Evolutionary conservation across 2,113 vertebrate genomes (phyloP), one percentile per base, ranked within the genome.

Genomic region (Reinhardtius hippoglossoides): DNA sequence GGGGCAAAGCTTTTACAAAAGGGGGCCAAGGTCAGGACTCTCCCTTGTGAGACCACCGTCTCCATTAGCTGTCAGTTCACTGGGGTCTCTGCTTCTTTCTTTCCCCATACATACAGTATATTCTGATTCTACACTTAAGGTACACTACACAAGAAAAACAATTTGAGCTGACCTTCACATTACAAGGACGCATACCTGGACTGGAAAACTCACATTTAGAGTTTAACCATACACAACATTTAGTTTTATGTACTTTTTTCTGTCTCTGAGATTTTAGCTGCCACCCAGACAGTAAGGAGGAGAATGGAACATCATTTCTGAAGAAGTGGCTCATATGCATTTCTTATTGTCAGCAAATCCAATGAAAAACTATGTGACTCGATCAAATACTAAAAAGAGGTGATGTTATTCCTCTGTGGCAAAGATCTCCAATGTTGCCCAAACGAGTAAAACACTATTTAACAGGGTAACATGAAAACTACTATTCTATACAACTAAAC

Each of bases 1-100:
- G 90, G 91, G 83, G 75, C 71, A 91, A 94, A 93, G 92, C 92
- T 95, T 93, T 95, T 90, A 94, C 87, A 88, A 90, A 92, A 92
- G 83, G 90, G 76, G 82, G 72, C 88, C 85, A 46, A 74, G 88
- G 85, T 86, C 85, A 87, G 66, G 64, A 67, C 56, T 82, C 52
- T 76, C 82, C 76, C 88, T 46, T 21, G 67, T 88, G 90, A 88
- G 91, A 88, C 92, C 83, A 79, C 78, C 74, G 0, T 73, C 90
- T 91, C 94, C 93, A 94, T 91, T 94, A 94, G 85, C 88, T 92
- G 83, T 80, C 67, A 42, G 74, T 70, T 76, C 76, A 84, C 74
- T 35, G 57, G 68, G 69, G 77, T 81, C 42, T 73, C 66, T 6
- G 9, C 13, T 16, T 50, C 46, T 18, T 18, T 50, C 66, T 79